Conservation (phyloP, 1,140 invertebrate genomes). For the Ptiloglossa arizonensis region DNA sequence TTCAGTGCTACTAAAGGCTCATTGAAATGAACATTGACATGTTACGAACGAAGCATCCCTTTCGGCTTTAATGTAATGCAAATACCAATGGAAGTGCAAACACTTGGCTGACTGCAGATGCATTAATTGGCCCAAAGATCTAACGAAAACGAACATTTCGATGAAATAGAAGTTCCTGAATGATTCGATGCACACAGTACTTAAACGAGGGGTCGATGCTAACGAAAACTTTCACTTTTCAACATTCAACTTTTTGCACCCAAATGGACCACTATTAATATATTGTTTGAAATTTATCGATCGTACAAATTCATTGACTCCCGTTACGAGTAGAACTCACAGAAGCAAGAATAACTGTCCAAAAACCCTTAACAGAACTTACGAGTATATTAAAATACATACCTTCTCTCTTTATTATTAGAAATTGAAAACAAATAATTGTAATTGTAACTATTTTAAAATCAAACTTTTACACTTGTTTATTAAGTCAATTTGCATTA, state of each 20-base stretch:
- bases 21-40: slow-evolving; percentile 50
- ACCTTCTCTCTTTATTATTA: too few relatives aligned
- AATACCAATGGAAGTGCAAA: slow-evolving; percentile 67
- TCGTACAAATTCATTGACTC: neutral
- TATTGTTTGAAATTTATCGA: slow-evolving; percentile 9
- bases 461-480: neutral
- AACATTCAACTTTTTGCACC: neutral
- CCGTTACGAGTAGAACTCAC: neutral
- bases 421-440: too few relatives aligned
- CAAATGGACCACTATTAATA: neutral
- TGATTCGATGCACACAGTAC: slow-evolving; percentile 13
- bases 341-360: too few relatives aligned
- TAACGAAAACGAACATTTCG: slow-evolving; percentile 13
- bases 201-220: neutral
- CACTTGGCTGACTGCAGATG: slow-evolving; percentile 60
- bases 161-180: neutral
- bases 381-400: too few relatives aligned
- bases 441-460: too few relatives aligned
- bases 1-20: slow-evolving; percentile 31
- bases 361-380: too few relatives aligned
- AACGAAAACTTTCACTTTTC: slow-evolving; percentile 13
- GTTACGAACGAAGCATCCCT: slow-evolving; percentile 59
- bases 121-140: slow-evolving; percentile 68
- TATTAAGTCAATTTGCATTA: too few relatives aligned
- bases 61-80: slow-evolving; percentile 77